A percentile compares a stretch with the other conserved stretches of the same genome.
Conservation (phyloP, 2,113 vertebrate genomes). For the Brachypteracias leptosomus region DNA sequence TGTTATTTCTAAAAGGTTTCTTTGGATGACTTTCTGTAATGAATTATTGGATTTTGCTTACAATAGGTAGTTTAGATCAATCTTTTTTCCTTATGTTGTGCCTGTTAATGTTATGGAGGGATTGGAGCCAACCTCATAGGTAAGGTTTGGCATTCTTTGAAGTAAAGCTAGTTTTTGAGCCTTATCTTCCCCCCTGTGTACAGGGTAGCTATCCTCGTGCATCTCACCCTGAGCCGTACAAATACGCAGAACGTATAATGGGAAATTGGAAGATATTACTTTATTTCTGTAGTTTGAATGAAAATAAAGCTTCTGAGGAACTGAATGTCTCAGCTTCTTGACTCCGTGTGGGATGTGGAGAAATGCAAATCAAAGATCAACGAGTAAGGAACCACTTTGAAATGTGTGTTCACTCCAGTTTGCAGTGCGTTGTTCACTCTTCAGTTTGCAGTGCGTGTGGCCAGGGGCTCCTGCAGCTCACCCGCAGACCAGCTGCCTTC, state of each 20-base stretch:
- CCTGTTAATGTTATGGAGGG: conserved; percentile 19
- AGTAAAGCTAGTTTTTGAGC: conserved; percentile 36
- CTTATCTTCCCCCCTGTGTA: background rate
- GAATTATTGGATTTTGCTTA: conserved; percentile 9
- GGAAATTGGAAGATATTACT: conserved; percentile 48
- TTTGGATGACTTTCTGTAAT: conserved; percentile 40
- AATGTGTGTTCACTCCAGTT: rapidly evolving
- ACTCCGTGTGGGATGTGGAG: conserved; percentile 17
- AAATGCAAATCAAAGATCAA: background rate
- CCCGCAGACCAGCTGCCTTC: background rate
- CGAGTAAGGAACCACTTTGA: background rate
- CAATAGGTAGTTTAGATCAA: background rate
- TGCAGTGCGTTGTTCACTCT: background rate
- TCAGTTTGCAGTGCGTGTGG: background rate
- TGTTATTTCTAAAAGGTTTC: conserved; percentile 39
- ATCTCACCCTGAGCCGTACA: conserved; percentile 9
- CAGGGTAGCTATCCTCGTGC: conserved; percentile 30
- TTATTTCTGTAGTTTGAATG: conserved; percentile 65
- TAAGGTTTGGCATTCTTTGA: conserved; percentile 2
- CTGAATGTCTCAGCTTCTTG: conserved; percentile 46
- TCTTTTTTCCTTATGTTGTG: conserved; percentile 31
- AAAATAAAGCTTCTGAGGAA: conserved; percentile 69
- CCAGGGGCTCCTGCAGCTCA: background rate
- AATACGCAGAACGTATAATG: background rate
- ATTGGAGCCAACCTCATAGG: background rate